These are phyloP conservation scores for Tamandua tetradactyla DNA, from an alignment of 2,797 vertebrate species.

Conservation along the genomic window DNA sequence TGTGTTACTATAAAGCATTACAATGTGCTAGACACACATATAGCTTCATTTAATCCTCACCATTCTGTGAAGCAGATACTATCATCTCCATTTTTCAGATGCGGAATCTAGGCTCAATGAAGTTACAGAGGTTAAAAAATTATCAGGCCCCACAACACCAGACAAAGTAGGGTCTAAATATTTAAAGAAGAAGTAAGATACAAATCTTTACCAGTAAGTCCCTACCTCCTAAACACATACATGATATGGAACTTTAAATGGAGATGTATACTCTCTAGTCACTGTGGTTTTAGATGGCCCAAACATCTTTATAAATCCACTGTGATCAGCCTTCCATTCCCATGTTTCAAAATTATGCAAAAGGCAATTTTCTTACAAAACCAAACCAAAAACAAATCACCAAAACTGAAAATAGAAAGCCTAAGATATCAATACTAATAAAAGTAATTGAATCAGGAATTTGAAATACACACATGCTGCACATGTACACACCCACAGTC, in stretches of 20 bases:
- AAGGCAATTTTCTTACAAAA: background rate
- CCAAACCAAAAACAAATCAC: background rate
- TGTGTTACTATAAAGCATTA: background rate
- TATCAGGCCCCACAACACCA: background rate
- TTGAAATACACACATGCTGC: background rate
- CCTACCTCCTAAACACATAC: background rate
- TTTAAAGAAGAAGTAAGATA: background rate
- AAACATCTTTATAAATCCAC: background rate
- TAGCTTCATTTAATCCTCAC: no score
- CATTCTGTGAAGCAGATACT: no score
- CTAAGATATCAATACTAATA: background rate
- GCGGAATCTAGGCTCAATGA: background rate
- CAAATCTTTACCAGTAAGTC: background rate
- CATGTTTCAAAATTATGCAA: background rate
- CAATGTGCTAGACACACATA: background rate
- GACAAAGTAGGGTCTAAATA: background rate
- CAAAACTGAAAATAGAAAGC: background rate
- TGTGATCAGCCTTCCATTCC: background rate
- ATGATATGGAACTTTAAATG: background rate
- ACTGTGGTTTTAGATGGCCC: background rate
- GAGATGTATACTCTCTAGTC: background rate
- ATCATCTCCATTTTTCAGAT: background rate
- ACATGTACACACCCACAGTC: background rate
- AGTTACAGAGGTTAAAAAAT: background rate
- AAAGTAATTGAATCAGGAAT: background rate